These are phyloP conservation scores for Myotis pilosus DNA, from an alignment of 2,797 vertebrate species.

Conservation along the genomic window DNA sequence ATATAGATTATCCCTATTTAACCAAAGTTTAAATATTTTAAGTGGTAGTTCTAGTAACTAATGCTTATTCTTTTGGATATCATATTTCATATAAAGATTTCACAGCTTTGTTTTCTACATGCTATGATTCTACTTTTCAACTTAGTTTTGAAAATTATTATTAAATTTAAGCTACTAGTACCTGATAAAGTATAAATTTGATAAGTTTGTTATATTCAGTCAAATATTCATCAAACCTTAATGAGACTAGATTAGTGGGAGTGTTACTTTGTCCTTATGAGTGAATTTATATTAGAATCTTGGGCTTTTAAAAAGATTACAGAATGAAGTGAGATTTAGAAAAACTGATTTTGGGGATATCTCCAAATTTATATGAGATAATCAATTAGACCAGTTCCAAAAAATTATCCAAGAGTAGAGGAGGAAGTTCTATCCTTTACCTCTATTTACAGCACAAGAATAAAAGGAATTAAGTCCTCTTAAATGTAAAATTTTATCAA, in stretches of 20 bases:
- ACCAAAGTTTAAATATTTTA: constrained; percentile 4
- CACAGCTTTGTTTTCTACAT: not conserved
- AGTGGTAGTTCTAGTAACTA: not conserved
- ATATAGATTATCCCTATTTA: not conserved
- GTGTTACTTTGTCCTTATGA: constrained; percentile 20
- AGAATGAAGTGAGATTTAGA: constrained; percentile 5
- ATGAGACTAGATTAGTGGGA: not conserved
- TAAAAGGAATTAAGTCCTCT: not conserved
- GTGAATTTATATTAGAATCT: not conserved
- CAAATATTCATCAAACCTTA: not conserved
- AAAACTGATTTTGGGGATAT: not conserved
- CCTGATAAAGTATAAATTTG: constrained; percentile 34
- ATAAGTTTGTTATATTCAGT: not conserved
- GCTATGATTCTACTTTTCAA: constrained; percentile 9
- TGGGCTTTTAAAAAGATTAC: not conserved
- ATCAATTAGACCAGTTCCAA: not conserved
- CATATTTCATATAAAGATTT: constrained; percentile 23
- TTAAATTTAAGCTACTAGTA: not conserved
- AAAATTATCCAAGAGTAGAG: not conserved
- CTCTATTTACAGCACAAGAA: not conserved
- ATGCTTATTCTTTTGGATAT: not conserved
- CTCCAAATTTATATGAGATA: not conserved
- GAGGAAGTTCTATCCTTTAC: not conserved
- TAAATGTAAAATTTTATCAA: not conserved
- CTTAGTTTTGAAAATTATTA: constrained; percentile 12